These are phyloP conservation scores for Corythaeola cristata DNA, from an alignment of 2,113 vertebrate species.

Conservation along the genomic window DNA sequence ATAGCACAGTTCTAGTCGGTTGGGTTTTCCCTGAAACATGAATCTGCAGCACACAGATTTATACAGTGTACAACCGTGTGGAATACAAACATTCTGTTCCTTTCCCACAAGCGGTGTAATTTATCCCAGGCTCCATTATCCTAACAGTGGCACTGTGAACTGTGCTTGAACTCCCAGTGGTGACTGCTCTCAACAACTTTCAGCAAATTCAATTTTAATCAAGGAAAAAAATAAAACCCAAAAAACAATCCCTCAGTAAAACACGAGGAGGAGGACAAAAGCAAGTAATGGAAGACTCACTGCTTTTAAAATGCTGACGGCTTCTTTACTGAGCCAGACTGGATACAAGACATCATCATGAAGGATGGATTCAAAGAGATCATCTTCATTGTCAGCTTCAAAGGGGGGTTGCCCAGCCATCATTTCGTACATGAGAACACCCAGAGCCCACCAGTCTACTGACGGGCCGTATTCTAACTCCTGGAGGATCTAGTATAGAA, in stretches of 20 bases:
- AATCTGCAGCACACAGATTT: constrained; percentile 31
- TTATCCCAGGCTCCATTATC: constrained; percentile 66
- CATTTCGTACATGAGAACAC: constrained; percentile 99
- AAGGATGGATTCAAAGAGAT: constrained; percentile 97
- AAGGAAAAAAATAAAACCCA: background rate
- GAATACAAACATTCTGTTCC: constrained; percentile 76
- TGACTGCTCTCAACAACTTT: constrained; percentile 45
- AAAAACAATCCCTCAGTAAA: background rate
- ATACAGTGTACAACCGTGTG: constrained; percentile 39
- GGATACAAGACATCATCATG: constrained; percentile 98
- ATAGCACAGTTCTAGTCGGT: background rate
- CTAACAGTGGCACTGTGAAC: constrained; percentile 67
- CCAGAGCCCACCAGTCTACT: constrained; percentile 98
- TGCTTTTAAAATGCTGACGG: constrained; percentile 95
- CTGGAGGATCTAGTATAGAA: constrained; percentile 86
- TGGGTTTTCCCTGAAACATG: constrained; percentile 53
- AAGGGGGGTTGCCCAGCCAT: constrained; percentile 98
- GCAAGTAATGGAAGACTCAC: constrained; percentile 74
- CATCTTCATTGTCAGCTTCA: constrained; percentile 97
- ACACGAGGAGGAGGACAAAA: background rate
- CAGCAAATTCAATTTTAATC: constrained; percentile 34
- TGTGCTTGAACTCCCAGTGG: constrained; percentile 63
- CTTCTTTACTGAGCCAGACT: constrained; percentile 98
- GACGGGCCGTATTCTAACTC: constrained; percentile 96
- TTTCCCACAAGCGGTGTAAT: constrained; percentile 76